Evolutionary conservation across 37 sponge, comb jelly and placozoan genomes (phyloP).

Genomic region (Hexactinellida sp.): DNA sequence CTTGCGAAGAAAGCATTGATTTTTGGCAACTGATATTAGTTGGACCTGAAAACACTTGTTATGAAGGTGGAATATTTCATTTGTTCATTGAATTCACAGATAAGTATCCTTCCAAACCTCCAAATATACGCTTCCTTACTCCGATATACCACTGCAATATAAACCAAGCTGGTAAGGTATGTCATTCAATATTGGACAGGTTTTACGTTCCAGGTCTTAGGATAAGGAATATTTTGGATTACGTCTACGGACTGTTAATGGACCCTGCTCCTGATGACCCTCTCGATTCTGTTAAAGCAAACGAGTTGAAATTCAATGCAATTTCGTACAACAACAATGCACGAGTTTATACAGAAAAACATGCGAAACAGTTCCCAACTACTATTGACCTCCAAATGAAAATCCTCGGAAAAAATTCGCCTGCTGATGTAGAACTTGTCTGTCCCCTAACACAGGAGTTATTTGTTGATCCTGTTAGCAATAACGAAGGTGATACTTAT

Average conservation of each 20-base stretch:
- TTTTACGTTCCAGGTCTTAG: neutral
- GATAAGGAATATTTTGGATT: neutral
- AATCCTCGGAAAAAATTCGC: neutral
- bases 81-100: conserved; percentile 7
- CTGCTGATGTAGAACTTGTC: neutral
- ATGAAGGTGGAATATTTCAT: conserved; percentile 19
- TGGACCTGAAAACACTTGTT: conserved; percentile 16
- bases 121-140: conserved; percentile 22
- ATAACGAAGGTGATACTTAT: neutral
- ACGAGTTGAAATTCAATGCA: neutral
- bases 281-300: neutral
- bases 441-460: neutral
- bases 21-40: conserved; percentile 7
- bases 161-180: neutral
- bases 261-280: neutral
- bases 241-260: neutral
- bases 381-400: neutral
- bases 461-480: neutral
- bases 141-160: conserved; percentile 22
- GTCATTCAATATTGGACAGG: conserved; percentile 17
- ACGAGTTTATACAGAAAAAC: neutral
- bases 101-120: conserved; percentile 21
- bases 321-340: neutral
- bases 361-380: neutral
- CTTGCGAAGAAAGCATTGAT: conserved; percentile 10